Base-by-base conservation (phyloP, 2,888 invertebrate species). In the Galeopsomyia nigrocyanea region DNA sequence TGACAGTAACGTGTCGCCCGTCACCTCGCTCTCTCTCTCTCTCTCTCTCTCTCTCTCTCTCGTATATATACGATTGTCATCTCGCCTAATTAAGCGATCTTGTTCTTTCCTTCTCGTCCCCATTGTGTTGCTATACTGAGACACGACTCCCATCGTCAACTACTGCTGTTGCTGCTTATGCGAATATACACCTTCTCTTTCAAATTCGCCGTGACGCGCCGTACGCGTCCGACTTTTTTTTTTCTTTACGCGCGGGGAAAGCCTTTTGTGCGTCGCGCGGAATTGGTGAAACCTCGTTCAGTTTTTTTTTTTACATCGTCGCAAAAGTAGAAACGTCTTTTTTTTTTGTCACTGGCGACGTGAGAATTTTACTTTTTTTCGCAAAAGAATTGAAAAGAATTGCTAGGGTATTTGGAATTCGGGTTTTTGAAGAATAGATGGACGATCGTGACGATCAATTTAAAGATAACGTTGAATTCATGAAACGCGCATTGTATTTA, bases 51-150 rank as follows among this genome's bases (percentile, higher is more conserved):
- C 56, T 3, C 17, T 53, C 19, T 53, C 16, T 53, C 53, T 53
- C 53, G 21, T n/a, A 17, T 57, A 10, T 39, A 39, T 39, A 13
- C 22, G 22, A 49, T 61, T 26, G 16, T 64, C 64, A 39, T 58
- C 66, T 39, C 10, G 39, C 39, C 39, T 69, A 73, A 73, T 73
- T 73, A 73, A 73, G 31, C 47, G 57, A 69, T 69, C 65, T 56
- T 22, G 47, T 57, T 53, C 66, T 56, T 69, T 57, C 19, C 17
- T 14, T 56, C 10, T 21, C 47, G 51, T 51, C 17, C 7, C 66
- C 57, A 57, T 73, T 69, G 31, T 55, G 26, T 26, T 26, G 5
- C 26, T 5, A 60, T 60, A 61, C 49, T 14, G n/a, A 7, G 22
- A 47, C 26, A 53, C 21, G 50, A 57, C 62, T 69, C 66, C 65